Evolutionary conservation across 2,888 invertebrate genomes (phyloP).

Genomic region (Scaptomyza reducta): DNA sequence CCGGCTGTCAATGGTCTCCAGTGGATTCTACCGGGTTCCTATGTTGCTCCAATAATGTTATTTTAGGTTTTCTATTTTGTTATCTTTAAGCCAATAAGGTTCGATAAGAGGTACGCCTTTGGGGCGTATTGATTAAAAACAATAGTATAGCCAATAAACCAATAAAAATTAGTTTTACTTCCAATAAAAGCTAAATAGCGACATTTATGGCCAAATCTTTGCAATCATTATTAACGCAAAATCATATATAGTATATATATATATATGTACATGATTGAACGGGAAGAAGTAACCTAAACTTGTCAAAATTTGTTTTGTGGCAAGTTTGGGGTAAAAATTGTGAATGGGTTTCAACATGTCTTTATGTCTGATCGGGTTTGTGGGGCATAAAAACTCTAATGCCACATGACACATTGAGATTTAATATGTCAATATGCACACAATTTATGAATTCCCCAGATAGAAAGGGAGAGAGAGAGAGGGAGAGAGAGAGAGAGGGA

Average conservation of each 20-base stretch:
- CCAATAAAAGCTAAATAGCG: constrained; percentile 82
- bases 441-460: constrained; percentile 73
- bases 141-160: constrained; percentile 75
- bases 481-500: neutral
- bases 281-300: constrained; percentile 24
- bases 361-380: constrained; percentile 25
- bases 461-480: constrained; percentile 1
- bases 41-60: constrained; percentile 54
- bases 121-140: constrained; percentile 74
- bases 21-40: constrained; percentile 17
- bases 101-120: constrained; percentile 41
- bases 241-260: neutral
- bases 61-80: constrained; percentile 36
- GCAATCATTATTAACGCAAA: constrained; percentile 69
- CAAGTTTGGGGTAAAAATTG: no score
- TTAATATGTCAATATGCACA: constrained; percentile 82
- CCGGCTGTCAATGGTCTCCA: constrained; percentile 38
- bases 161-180: constrained; percentile 82
- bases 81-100: constrained; percentile 50
- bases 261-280: constrained; percentile 12
- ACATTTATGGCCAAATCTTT: constrained; percentile 81
- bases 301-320: constrained; percentile 11
- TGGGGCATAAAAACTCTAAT: constrained; percentile 73
- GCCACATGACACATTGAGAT: constrained; percentile 82
- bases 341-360: constrained; percentile 20